Conservation (phyloP, 2,888 invertebrate genomes). For the Epinotia ramella region DNA sequence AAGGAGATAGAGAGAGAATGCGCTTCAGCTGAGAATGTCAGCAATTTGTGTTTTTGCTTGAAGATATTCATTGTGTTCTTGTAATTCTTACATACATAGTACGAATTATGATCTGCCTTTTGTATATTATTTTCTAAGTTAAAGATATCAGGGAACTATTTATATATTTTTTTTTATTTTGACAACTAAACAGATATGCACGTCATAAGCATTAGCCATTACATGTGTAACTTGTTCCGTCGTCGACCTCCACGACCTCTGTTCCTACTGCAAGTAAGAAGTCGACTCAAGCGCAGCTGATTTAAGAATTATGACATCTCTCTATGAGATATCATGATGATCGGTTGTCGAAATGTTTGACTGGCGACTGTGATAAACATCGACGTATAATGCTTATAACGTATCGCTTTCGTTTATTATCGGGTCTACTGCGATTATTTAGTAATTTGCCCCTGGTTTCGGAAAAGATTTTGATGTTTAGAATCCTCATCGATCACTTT, state of each 20-base stretch:
- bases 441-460: background rate
- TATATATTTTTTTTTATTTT: background rate
- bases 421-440: background rate
- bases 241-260: conserved; percentile 36
- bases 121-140: background rate
- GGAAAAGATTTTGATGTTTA: conserved; percentile 10
- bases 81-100: background rate
- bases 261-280: conserved; percentile 36
- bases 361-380: conserved; percentile 34
- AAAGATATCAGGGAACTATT: background rate
- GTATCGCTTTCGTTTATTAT: conserved; percentile 1
- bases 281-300: conserved; percentile 28
- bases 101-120: background rate
- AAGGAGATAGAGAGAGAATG: too few species aligned
- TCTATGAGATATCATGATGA: conserved; percentile 42
- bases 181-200: background rate
- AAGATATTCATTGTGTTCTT: background rate
- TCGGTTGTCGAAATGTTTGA: conserved; percentile 40
- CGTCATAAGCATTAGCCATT: conserved; percentile 5
- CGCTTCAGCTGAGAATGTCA: too few species aligned
- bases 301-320: conserved; percentile 40
- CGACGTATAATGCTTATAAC: conserved; percentile 9
- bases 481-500: background rate
- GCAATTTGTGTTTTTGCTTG: background rate
- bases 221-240: conserved; percentile 31